Evolutionary conservation across 2,888 invertebrate species (phyloP).

Genomic region (Ormyrus rosae): DNA sequence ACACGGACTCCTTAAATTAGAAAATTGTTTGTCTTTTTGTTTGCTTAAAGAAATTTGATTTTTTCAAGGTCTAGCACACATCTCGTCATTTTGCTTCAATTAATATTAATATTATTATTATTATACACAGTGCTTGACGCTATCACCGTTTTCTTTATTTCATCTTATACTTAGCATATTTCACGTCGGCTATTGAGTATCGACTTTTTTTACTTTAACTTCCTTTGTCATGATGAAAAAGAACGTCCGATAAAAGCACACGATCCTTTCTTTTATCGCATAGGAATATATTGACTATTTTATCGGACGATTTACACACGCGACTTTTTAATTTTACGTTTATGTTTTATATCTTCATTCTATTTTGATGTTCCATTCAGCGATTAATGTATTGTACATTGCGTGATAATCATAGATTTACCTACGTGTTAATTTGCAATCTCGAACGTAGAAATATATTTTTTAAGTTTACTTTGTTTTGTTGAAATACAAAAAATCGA

Average conservation of each 20-base stretch:
- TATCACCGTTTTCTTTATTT: constrained; percentile 42
- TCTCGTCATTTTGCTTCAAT: constrained; percentile 20
- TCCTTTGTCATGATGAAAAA: constrained; percentile 20
- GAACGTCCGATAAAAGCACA: constrained; percentile 46
- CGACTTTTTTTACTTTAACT: constrained; percentile 25
- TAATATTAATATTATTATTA: constrained; percentile 37
- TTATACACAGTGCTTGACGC: constrained; percentile 51
- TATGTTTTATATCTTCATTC: neutral
- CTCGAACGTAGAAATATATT: constrained; percentile 70
- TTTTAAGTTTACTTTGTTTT: constrained; percentile 59
- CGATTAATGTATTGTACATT: constrained; percentile 55
- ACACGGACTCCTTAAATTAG: constrained; percentile 36
- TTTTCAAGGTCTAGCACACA: constrained; percentile 47
- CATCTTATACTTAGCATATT: constrained; percentile 3
- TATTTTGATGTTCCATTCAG: constrained; percentile 56
- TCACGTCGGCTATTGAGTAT: constrained; percentile 32
- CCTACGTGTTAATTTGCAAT: constrained; percentile 53
- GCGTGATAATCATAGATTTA: constrained; percentile 43
- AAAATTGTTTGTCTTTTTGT: constrained; percentile 32
- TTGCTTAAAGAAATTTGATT: constrained; percentile 50
- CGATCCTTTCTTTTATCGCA: constrained; percentile 31
- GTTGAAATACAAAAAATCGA: constrained; percentile 68
- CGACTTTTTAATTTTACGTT: constrained; percentile 35
- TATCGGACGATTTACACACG: constrained; percentile 49
- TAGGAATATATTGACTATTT: constrained; percentile 56